A percentile compares a stretch with the other conserved stretches of the same genome.
Evolutionary conservation across 2,888 invertebrate species (phyloP).

Genomic region (Rotaria socialis): DNA sequence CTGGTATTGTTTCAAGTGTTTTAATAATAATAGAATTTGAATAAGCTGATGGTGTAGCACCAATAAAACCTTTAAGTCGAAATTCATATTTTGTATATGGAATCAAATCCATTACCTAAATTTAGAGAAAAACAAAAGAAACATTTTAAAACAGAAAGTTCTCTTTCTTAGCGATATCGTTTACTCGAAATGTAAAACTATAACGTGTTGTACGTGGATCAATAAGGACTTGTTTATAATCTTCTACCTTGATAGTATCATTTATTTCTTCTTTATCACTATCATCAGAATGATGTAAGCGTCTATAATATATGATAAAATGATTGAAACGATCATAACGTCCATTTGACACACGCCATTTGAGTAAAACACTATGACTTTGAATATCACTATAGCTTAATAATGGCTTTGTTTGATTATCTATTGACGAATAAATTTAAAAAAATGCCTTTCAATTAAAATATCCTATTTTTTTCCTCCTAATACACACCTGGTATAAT

Average conservation of each 20-base stretch:
- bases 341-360: not conserved
- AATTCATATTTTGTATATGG: constrained; percentile 33
- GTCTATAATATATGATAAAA: constrained; percentile 31
- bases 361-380: not conserved
- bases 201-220: not conserved
- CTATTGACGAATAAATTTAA: not conserved
- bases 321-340: constrained; percentile 25
- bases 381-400: constrained; percentile 12
- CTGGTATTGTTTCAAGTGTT: constrained; percentile 14
- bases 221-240: constrained; percentile 18
- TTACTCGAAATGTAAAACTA: constrained; percentile 31
- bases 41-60: not conserved
- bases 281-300: not conserved
- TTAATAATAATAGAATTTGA: not conserved
- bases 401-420: not conserved
- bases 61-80: constrained; percentile 2
- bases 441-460: no score
- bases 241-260: not conserved
- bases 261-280: not conserved
- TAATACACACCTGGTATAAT: constrained; percentile 17
- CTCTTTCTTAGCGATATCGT: no score
- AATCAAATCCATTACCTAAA: constrained; percentile 9
- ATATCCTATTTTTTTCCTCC: no score
- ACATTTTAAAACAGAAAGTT: no score
- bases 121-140: not conserved